Conservation (phyloP, 1,140 invertebrate species). For the Potamilus streckersoni region DNA sequence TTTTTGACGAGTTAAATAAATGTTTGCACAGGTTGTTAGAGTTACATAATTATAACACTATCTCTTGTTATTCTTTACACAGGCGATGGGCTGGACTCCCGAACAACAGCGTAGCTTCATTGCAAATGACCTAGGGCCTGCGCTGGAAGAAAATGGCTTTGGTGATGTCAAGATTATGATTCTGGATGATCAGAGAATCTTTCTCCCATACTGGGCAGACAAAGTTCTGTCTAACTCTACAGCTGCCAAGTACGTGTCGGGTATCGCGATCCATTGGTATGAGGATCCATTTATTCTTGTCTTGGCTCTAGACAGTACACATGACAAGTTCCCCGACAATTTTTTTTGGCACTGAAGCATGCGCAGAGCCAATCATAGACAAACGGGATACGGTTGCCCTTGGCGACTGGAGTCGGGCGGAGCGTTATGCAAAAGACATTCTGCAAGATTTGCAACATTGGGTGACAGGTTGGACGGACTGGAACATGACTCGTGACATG, state of each 20-base stretch:
- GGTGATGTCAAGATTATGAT: slow-evolving; percentile 75
- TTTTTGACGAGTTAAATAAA: too few species aligned
- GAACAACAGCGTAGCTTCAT: slow-evolving; percentile 75
- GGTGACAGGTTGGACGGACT: slow-evolving; percentile 85
- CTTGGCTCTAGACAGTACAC: slow-evolving; percentile 71
- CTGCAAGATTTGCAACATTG: slow-evolving; percentile 78
- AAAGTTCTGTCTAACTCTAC: slow-evolving; percentile 63
- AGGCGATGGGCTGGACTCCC: slow-evolving; percentile 79
- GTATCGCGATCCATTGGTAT: slow-evolving; percentile 86
- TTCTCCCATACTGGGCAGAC: slow-evolving; percentile 76
- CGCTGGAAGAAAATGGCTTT: slow-evolving; percentile 72
- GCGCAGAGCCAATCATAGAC: slow-evolving; percentile 46
- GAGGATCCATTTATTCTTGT: slow-evolving; percentile 72
- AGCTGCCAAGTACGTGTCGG: slow-evolving; percentile 78
- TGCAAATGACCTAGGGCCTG: slow-evolving; percentile 76
- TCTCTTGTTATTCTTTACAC: too few species aligned
- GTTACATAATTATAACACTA: too few species aligned
- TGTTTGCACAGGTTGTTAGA: too few species aligned
- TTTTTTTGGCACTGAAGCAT: slow-evolving; percentile 84
- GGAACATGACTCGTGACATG: slow-evolving; percentile 85
- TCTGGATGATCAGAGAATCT: slow-evolving; percentile 79
- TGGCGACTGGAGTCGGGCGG: slow-evolving; percentile 78
- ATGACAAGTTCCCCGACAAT: slow-evolving; percentile 75
- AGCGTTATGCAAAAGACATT: slow-evolving; percentile 72
- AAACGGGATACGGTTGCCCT: slow-evolving; percentile 69